Percentiles rank a stretch among this genome's conserved stretches.
phyloP scores from a whole-genome alignment of 2,113 vertebrate species.

The Plestiodon gilberti region DNA sequence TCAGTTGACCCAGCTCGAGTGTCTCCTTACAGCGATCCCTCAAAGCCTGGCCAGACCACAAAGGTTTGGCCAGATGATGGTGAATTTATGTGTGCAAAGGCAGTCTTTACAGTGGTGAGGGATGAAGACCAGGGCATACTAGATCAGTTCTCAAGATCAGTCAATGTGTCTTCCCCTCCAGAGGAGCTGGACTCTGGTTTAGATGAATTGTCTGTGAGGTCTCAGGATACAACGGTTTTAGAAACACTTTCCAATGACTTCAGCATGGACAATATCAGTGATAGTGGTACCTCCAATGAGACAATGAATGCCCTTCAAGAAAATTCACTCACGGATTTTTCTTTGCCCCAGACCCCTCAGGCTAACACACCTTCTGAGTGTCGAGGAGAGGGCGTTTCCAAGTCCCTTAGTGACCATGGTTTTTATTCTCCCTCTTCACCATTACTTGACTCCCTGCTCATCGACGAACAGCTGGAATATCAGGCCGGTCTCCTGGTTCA shows the following conservation, averaged over 20 bases:
- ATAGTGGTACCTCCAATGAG: slow-evolving; percentile 91
- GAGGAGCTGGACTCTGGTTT: slow-evolving; percentile 95
- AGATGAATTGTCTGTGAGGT: slow-evolving; percentile 91
- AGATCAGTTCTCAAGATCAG: slow-evolving; percentile 77
- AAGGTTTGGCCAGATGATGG: slow-evolving; percentile 86
- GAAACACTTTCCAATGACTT: slow-evolving; percentile 90
- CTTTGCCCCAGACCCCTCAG: slow-evolving; percentile 85
- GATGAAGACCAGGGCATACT: slow-evolving; percentile 86
- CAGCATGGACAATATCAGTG: slow-evolving; percentile 93
- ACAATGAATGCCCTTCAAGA: slow-evolving; percentile 85
- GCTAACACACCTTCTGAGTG: slow-evolving; percentile 82
- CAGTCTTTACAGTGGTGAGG: slow-evolving; percentile 87
- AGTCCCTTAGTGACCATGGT: slow-evolving; percentile 77
- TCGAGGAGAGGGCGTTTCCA: slow-evolving; percentile 73
- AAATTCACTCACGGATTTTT: slow-evolving; percentile 81
- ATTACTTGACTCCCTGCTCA: slow-evolving; percentile 67
- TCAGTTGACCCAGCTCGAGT: slow-evolving; percentile 51
- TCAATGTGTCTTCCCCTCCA: slow-evolving; percentile 76
- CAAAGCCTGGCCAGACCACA: slow-evolving; percentile 69
- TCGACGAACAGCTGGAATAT: slow-evolving; percentile 88
- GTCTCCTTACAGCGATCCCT: slow-evolving; percentile 57
- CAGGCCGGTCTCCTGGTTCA: slow-evolving; percentile 92
- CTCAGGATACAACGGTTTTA: slow-evolving; percentile 90
- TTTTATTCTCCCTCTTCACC: slow-evolving; percentile 70
- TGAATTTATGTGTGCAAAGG: slow-evolving; percentile 89